Conservation (phyloP, 2,888 invertebrate genomes). For the Caenorhabditis plicata region DNA sequence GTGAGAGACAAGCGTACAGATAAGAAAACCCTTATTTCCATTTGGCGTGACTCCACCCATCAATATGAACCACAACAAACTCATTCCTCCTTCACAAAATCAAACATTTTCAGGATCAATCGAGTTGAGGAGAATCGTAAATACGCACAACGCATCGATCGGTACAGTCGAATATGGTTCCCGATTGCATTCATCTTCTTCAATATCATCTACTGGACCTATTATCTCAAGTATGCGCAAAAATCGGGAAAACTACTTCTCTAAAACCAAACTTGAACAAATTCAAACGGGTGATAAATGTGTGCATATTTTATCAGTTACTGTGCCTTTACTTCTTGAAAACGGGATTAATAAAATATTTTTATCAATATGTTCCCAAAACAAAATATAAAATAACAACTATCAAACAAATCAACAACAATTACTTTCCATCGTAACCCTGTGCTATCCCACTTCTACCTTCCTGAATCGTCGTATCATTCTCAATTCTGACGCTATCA, state of each 20-base stretch:
- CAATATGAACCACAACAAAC: too few relatives aligned
- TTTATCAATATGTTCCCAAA: too few relatives aligned
- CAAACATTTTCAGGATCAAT: conserved; percentile 34
- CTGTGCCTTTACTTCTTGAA: not conserved
- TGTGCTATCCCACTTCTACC: conserved; percentile 58
- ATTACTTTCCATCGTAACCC: conserved; percentile 35
- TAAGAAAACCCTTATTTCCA: too few relatives aligned
- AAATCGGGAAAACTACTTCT: not conserved
- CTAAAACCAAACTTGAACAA: not conserved
- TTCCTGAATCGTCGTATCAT: conserved; percentile 70
- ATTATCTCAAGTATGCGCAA: conserved; percentile 45
- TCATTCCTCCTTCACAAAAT: too few relatives aligned
- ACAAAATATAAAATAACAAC: not conserved
- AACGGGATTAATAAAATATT: not conserved
- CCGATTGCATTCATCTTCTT: conserved; percentile 57
- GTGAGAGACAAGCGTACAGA: not conserved
- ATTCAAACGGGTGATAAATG: not conserved
- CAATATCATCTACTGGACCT: conserved; percentile 58
- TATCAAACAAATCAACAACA: conserved; percentile 2
- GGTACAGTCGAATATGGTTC: conserved; percentile 50
- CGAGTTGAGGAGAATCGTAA: conserved; percentile 52
- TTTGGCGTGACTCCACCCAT: too few relatives aligned
- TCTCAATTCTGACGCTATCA: conserved; percentile 73
- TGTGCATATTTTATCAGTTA: not conserved
- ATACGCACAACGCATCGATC: conserved; percentile 50